Evolutionary conservation across 2,797 vertebrate genomes (phyloP).

Genomic region (Acanthiza pusilla): DNA sequence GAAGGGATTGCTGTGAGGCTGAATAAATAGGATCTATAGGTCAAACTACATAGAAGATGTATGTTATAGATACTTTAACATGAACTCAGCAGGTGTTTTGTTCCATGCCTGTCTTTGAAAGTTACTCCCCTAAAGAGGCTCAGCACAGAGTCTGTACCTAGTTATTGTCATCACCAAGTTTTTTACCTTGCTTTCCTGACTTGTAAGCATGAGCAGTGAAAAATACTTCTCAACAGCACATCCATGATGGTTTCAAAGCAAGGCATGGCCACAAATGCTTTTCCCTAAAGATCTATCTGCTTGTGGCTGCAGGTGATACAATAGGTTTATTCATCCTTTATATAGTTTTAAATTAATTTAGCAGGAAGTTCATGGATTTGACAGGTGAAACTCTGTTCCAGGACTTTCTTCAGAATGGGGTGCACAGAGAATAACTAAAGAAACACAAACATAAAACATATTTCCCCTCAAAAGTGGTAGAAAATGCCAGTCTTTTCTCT

Average conservation of each 20-base stretch:
- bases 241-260: neutral
- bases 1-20: neutral
- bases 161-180: neutral
- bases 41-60: neutral
- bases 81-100: neutral
- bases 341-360: neutral
- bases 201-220: neutral
- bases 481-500: neutral
- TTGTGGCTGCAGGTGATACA: neutral
- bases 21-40: neutral
- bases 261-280: neutral
- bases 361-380: neutral
- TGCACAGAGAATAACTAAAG: neutral
- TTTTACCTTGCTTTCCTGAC: neutral
- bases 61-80: neutral
- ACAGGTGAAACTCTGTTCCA: neutral
- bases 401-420: neutral
- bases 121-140: neutral
- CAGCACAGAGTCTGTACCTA: accelerated
- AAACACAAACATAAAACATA: neutral
- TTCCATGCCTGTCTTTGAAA: neutral
- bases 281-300: neutral
- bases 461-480: neutral
- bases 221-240: neutral
- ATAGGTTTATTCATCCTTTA: neutral